Evolutionary conservation across 1,140 invertebrate genomes (phyloP).

Genomic region (Meloidogyne exigua): DNA sequence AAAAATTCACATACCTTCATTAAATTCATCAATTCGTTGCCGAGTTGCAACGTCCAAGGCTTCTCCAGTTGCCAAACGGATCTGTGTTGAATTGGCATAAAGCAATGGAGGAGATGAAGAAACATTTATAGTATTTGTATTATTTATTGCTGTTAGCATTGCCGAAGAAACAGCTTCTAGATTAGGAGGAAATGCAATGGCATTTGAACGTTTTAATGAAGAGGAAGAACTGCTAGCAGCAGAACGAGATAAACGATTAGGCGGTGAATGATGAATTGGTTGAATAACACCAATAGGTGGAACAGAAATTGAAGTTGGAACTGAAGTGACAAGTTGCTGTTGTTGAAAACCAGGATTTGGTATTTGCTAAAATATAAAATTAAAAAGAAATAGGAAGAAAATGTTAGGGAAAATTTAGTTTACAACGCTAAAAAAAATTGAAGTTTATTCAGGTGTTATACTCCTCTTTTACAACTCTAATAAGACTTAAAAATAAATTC

Average conservation of each 20-base stretch:
- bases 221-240: neutral
- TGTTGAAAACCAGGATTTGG: conserved; percentile 16
- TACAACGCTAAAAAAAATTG: too few relatives aligned
- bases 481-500: neutral
- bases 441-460: neutral
- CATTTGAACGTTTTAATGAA: conserved; percentile 19
- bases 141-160: neutral
- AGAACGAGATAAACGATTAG: conserved; percentile 4
- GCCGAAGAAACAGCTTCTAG: neutral
- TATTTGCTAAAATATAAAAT: neutral
- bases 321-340: neutral
- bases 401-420: too few relatives aligned
- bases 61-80: conserved; percentile 15
- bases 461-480: neutral
- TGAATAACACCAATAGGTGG: conserved; percentile 8
- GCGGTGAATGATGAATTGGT: neutral
- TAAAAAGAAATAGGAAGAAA: neutral
- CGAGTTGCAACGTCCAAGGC: neutral
- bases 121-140: neutral
- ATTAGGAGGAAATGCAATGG: neutral
- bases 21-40: neutral
- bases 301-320: conserved; percentile 7
- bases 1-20: neutral
- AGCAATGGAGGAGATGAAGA: conserved; percentile 17
- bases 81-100: conserved; percentile 8